Percentiles rank a stretch among this genome's conserved stretches.
These are phyloP conservation scores for Cartodere bifasciata DNA, from an alignment of 2,888 invertebrate species.

Conservation along the genomic window DNA sequence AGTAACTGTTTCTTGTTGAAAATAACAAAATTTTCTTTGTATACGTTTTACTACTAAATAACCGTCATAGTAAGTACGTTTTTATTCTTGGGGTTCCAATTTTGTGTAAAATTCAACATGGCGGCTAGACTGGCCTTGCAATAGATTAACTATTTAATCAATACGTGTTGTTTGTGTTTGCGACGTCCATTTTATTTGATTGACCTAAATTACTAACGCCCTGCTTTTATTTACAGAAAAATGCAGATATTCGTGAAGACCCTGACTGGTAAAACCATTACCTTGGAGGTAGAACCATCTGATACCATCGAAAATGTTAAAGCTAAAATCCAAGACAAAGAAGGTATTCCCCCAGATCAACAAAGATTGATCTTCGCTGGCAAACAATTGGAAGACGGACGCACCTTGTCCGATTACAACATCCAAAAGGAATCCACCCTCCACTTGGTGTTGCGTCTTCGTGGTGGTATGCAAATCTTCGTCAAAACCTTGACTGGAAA, in stretches of 20 bases:
- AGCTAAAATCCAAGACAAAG: constrained; percentile 31
- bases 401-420: constrained; percentile 86
- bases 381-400: constrained; percentile 90
- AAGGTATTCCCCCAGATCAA: constrained; percentile 37
- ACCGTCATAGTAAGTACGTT: not conserved
- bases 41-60: not conserved
- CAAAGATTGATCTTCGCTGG: constrained; percentile 82
- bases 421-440: constrained; percentile 91
- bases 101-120: no score
- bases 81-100: no score
- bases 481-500: constrained; percentile 91
- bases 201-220: no score
- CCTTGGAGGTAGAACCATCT: constrained; percentile 57
- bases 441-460: constrained; percentile 72
- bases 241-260: constrained; percentile 98
- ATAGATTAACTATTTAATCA: not conserved
- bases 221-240: no score
- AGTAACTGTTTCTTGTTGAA: constrained; percentile 3
- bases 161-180: not conserved
- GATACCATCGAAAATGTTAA: constrained; percentile 48
- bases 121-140: no score
- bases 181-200: no score
- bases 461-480: constrained; percentile 37
- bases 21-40: constrained; percentile 3
- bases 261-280: constrained; percentile 89